phyloP scores from a whole-genome alignment of 2,113 vertebrate genomes.

The Nyctereutes procyonoides region DNA sequence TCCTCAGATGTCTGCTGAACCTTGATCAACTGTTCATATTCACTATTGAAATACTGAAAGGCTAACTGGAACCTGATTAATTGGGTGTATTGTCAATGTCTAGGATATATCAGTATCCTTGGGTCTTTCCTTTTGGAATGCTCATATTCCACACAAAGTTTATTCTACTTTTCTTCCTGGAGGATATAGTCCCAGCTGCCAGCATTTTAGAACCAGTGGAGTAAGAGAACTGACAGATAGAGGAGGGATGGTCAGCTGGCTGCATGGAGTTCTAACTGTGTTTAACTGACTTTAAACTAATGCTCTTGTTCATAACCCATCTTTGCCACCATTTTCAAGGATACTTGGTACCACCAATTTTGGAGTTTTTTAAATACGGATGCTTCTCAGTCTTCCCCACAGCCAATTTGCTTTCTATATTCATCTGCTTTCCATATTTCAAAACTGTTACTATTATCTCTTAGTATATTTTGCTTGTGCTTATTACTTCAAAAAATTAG shows the following conservation, averaged over 20 bases:
- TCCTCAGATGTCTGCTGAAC: background rate
- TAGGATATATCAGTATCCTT: background rate
- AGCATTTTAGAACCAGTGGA: background rate
- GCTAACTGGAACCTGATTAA: background rate
- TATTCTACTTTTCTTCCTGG: background rate
- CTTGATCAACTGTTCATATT: background rate
- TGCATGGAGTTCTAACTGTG: background rate
- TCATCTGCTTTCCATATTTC: background rate
- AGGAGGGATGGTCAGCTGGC: background rate
- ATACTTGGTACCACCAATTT: background rate
- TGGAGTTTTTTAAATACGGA: background rate
- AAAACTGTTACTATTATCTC: constrained; percentile 6
- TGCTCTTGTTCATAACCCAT: background rate
- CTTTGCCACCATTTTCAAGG: background rate
- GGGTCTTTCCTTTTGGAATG: background rate
- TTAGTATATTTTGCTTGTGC: background rate
- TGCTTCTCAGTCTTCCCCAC: background rate
- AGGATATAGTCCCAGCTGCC: background rate
- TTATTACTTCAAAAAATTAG: constrained; percentile 1
- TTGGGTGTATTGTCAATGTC: background rate
- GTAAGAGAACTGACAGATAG: background rate
- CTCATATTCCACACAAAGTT: background rate
- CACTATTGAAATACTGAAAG: background rate
- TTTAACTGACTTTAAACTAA: background rate
- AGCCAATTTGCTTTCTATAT: background rate